A percentile compares a stretch with the other conserved stretches of the same genome.
phyloP scores from a whole-genome alignment of 2,797 vertebrate species.

The Crenuchus spilurus region DNA sequence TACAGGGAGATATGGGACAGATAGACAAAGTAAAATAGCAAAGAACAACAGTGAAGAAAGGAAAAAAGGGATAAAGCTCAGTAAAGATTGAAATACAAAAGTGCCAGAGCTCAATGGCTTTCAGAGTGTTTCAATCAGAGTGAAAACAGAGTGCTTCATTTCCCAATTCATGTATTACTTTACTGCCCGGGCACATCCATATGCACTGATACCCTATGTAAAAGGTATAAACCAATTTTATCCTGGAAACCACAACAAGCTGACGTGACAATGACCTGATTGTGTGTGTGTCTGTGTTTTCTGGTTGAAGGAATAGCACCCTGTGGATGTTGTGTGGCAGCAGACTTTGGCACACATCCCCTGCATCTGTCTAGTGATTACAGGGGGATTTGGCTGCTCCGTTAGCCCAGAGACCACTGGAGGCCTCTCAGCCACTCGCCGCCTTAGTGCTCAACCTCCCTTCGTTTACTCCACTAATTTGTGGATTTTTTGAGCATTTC shows the following conservation, averaged over 20 bases:
- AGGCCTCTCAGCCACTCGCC: background rate
- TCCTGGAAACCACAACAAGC: background rate
- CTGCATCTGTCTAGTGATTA: conserved; percentile 41
- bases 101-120: background rate
- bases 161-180: background rate
- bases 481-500: conserved; percentile 15
- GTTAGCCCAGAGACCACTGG: conserved; percentile 31
- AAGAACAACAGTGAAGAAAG: background rate
- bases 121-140: background rate
- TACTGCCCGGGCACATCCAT: background rate
- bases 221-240: conserved; percentile 1
- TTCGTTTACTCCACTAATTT: conserved; percentile 24
- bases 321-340: conserved; percentile 37
- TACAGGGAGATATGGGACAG: conserved; percentile 30
- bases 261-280: background rate
- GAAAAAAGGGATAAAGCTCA: background rate
- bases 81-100: conserved; percentile 25
- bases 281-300: conserved; percentile 16
- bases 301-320: conserved; percentile 28
- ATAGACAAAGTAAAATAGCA: background rate
- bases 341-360: conserved; percentile 37
- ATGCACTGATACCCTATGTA: background rate
- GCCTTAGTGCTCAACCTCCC: conserved; percentile 3
- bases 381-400: conserved; percentile 32
- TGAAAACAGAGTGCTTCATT: background rate